Base-by-base conservation (phyloP, 30 jellyfish, hydroid and myxozoan species). In the Cassiopea xamachana region DNA sequence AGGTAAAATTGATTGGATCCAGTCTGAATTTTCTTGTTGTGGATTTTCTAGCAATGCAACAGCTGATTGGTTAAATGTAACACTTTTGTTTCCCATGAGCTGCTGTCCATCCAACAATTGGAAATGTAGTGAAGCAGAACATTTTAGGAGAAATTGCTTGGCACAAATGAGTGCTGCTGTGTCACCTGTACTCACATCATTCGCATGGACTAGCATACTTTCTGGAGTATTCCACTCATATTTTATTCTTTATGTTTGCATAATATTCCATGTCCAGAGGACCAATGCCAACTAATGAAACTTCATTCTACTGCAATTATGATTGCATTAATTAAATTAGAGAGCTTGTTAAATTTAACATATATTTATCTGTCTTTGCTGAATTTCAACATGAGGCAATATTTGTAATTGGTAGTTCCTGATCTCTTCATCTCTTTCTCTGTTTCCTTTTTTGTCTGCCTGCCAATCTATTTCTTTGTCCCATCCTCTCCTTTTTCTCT, bases 191-290 rank as follows among this genome's bases (percentile, higher is more conserved):
- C 27, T 77, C 17, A 13, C 67, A 45, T 73, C 89, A 14, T 87
- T 87, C 47, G 16, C 71, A 61, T 87, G 94, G 76, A 87, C 90
- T 1, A 87, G 82, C 43, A 58, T 87, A 27, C 46, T 73, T 18
- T 76, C 89, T 64, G 15, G 85, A 6, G 71, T 77, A 39, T 69
- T 75, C 48, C 89, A 79, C 19, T 14, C 68, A 7, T 1, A 74
- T 6, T 64, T 61, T 43, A 49, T 87, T 49, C 7, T 64, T 9
- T 87, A 75, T 60, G 39, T 87, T 10, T 50, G 86, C 43, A 64
- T 64, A 5, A 9, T 64, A 27, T 64, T 64, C 27, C 8, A 64
- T 64, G 15, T 64, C 15, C 6, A 2, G 15, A 13, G 74, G 2
- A 5, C 15, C 43, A 64, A 64, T 64, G 1, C 15, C 74, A 64